A percentile compares a stretch with the other conserved stretches of the same genome.
Evolutionary conservation across 2,113 vertebrate genomes (phyloP).

Genomic region (Scomber colias): DNA sequence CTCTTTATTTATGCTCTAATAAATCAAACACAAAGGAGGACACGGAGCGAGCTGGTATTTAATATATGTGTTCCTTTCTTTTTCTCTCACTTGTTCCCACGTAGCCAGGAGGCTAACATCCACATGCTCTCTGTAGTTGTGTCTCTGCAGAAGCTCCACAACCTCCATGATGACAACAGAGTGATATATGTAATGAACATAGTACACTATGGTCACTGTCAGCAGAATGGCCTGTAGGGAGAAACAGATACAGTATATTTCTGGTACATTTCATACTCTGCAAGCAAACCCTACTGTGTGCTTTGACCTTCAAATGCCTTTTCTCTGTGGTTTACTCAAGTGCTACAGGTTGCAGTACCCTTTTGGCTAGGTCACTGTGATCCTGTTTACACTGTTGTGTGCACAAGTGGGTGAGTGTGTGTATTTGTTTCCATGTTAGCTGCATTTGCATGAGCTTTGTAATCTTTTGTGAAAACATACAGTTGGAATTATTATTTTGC

Average conservation of each 20-base stretch:
- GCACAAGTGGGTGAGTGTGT: background rate
- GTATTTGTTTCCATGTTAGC: background rate
- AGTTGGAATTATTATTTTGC: background rate
- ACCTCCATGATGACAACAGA: slow-evolving; percentile 64
- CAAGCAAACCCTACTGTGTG: background rate
- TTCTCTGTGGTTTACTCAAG: slow-evolving; percentile 34
- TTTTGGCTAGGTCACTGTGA: slow-evolving; percentile 38
- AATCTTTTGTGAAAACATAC: background rate
- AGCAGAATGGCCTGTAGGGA: slow-evolving; percentile 72
- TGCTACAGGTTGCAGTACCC: slow-evolving; percentile 44
- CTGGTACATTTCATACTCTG: background rate
- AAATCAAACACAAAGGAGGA: background rate
- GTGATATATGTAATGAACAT: slow-evolving; percentile 64
- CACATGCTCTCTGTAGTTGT: slow-evolving; percentile 61
- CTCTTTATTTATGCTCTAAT: background rate
- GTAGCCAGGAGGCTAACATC: slow-evolving; percentile 76
- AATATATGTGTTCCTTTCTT: slow-evolving; percentile 21
- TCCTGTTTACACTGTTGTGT: slow-evolving; percentile 34
- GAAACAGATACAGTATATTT: background rate
- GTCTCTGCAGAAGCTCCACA: slow-evolving; percentile 77
- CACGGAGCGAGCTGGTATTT: background rate
- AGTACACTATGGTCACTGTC: slow-evolving; percentile 61
- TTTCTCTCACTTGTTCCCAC: slow-evolving; percentile 83
- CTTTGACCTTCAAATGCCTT: slow-evolving; percentile 26
- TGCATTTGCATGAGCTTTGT: background rate